Evolutionary conservation across 2,797 vertebrate genomes (phyloP).

Genomic region (Pygocentrus nattereri): DNA sequence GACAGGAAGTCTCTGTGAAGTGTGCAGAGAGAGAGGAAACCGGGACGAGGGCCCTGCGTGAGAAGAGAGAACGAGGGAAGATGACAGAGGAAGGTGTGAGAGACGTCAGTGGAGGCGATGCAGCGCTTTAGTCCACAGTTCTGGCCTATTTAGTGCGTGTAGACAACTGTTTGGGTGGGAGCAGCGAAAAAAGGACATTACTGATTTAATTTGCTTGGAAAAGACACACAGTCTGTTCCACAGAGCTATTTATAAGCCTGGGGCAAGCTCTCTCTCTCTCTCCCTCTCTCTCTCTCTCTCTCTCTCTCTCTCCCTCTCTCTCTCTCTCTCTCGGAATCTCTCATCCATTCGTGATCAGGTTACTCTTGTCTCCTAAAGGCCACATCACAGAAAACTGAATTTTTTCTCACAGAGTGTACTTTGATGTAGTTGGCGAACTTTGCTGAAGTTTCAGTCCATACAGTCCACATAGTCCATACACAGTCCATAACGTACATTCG

Average conservation of each 20-base stretch:
- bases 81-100: background rate
- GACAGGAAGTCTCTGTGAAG: background rate
- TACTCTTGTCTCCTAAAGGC: background rate
- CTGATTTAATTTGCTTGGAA: slow-evolving; percentile 58
- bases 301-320: slow-evolving; percentile 20
- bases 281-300: slow-evolving; percentile 14
- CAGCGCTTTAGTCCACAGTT: background rate
- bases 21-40: background rate
- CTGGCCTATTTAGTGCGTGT: background rate
- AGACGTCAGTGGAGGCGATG: background rate
- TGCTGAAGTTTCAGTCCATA: too few relatives aligned
- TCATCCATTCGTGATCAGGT: background rate
- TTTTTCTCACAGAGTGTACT: too few relatives aligned
- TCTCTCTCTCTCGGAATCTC: slow-evolving; percentile 13
- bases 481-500: too few relatives aligned
- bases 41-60: background rate
- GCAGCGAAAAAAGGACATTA: slow-evolving; percentile 45
- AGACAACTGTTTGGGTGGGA: slow-evolving; percentile 22
- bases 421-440: too few relatives aligned
- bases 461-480: too few relatives aligned
- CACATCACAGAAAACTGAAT: too few relatives aligned
- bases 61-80: background rate
- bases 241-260: slow-evolving; percentile 47
- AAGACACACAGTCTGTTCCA: slow-evolving; percentile 40
- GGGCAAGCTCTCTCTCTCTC: slow-evolving; percentile 27